Percentiles rank a stretch among this genome's conserved stretches.
phyloP scores from a whole-genome alignment of 2,888 invertebrate genomes.

The Leptinotarsa tumamoca region DNA sequence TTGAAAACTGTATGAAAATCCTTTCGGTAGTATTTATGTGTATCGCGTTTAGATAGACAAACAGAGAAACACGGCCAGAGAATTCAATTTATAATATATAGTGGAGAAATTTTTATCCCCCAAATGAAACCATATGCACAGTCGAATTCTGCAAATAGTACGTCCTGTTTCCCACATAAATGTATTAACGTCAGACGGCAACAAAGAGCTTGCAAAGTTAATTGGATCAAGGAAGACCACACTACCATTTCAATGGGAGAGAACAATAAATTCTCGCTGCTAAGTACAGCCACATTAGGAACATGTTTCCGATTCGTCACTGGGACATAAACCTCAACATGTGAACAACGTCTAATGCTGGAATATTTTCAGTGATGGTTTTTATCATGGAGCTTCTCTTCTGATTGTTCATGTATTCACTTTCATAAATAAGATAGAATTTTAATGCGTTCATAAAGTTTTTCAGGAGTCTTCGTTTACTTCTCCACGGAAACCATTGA shows the following conservation, averaged over 20 bases:
- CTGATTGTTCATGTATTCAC: too few species aligned
- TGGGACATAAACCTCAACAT: background rate
- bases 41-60: too few species aligned
- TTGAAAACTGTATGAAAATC: too few species aligned
- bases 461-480: too few species aligned
- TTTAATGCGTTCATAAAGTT: too few species aligned
- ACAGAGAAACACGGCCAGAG: too few species aligned
- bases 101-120: too few species aligned
- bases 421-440: too few species aligned
- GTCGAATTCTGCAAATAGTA: background rate
- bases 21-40: too few species aligned
- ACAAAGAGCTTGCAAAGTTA: background rate
- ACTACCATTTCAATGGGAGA: background rate
- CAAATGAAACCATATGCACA: background rate
- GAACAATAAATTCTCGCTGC: constrained; percentile 3
- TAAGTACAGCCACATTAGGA: constrained; percentile 7
- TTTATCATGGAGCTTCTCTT: too few species aligned
- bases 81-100: too few species aligned
- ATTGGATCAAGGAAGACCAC: background rate
- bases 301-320: background rate
- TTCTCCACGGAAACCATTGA: too few species aligned
- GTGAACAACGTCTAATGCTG: background rate
- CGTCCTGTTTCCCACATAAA: background rate
- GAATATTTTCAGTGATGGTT: background rate
- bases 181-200: background rate